Evolutionary conservation across 2,797 vertebrate species (phyloP), one percentile per base, ranked within the genome.

Genomic region (Bovichtus diacanthus): DNA sequence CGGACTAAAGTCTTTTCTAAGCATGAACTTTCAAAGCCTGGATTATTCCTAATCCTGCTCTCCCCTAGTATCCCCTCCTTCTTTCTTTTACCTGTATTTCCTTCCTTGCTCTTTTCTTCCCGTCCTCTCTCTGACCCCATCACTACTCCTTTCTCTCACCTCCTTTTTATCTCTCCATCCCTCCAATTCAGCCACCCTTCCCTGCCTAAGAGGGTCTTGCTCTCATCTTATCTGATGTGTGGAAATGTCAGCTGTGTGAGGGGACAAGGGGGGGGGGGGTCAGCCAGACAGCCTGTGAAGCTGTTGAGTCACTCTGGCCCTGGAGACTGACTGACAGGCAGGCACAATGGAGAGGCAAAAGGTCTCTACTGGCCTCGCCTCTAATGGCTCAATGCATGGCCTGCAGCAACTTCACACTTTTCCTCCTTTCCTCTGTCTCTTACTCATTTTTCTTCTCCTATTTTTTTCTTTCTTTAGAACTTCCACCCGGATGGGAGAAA

Each of bases 401-500:
- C 67, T 58, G 50, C 65, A 69, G 70, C 49, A 43, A 63, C 65
- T 70, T 74, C 25, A 41, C 74, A 36, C 27, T 60, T 76, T 77
- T 51, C 25, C 18, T 43, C 3, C 0, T 68, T 70, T 78, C 34
- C 43, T 63, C 58, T 39, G 63, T 65, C 66, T 86, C 69, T 6
- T 7, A 56, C 44, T 78, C 5, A 53, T 25, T 51, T 66, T 2
- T 53, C 4, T 51, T 18, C 2, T 25, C 0, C 15, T 2, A 51
- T 51, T 38, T 69, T 68, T 90, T 67, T 82, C 68, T 85, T 87
- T 12, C 88, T 94, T 53, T 90, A 99, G 98, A 99, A 92, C 94
- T 99, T 94, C 98, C 98, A 87, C 93, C 97, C 87, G 98, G 98
- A 86, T 99, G 98, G 98, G 98, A 99, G 94, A 99, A 97, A 94